Base-by-base conservation (phyloP, 2,797 vertebrate genomes). In the Neopelma chrysocephalum region DNA sequence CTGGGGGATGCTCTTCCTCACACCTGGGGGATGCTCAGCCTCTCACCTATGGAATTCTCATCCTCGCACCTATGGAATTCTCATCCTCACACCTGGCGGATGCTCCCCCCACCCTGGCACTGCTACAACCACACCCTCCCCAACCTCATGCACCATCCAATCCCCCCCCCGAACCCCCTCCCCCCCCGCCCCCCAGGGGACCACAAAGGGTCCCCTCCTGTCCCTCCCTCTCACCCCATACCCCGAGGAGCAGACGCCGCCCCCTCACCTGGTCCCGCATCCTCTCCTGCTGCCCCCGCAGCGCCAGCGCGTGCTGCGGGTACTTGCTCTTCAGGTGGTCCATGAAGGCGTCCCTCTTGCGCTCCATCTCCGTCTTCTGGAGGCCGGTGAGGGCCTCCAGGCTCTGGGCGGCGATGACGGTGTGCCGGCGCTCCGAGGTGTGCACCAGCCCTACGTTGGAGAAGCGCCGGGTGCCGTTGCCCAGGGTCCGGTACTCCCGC, bases 251-350 rank as follows among this genome's bases (percentile, higher is more conserved):
- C 16, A 25, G 10, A 5, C 1, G 0, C 19, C 1, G 0, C 19
- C 48, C 8, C 97, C 96, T 82, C 40, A 99, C 99, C 99, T 99
- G 99, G 89, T 99, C 99, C 31, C 99, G 96, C 68, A 99, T 98
- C 19, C 99, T 98, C 10, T 99, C 98, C 87, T 99, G 98, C 94
- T 98, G 98, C 18, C 98, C 98, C 68, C 99, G 34, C 94, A 99
- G 95, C 93, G 99, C 58, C 98, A 99, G 29, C 19, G 99, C 99
- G 48, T 98, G 99, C 97, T 99, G 99, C 3, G 99, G 99, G 97
- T 99, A 99, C 96, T 99, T 99, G 98, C 98, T 99, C 98, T 99
- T 99, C 95, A 99, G 98, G 96, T 99, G 99, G 94, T 99, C 99
- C 99, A 99, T 99, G 97, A 99, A 99, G 90, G 99, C 99, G 2